Base-by-base conservation (phyloP, 2,888 invertebrate species). In the Smittia sp. region DNA sequence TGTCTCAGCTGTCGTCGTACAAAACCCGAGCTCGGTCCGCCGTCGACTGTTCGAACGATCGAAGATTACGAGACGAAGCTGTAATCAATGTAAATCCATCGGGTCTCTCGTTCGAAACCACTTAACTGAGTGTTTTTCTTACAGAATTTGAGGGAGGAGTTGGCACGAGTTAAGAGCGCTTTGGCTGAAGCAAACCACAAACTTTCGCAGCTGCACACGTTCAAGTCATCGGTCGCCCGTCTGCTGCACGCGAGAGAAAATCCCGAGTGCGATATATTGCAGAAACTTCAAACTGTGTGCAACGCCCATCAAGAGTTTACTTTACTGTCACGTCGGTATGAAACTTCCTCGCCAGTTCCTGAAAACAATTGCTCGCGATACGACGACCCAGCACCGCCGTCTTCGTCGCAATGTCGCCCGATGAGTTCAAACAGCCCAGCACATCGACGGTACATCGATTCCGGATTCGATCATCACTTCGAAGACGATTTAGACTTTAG, bases 231-330 rank as follows among this genome's bases (percentile, higher is more conserved):
- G 1, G 88, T 91, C 32, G 89, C 88, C 13, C 89, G 90, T 76
- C 84, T 90, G n/a, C 81, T 91, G 7, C 90, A 90, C n/a, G 85
- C 91, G 76, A 85, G 88, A 4, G 88, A 89, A 74, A 86, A 90
- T 22, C 88, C 91, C 0, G 91, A 92, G 83, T 89, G 90, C 78
- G 91, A 91, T 82, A 85, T 91, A 78, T 85, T 91, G 74, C 88
- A 90, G 39, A 87, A 92, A 0, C 84, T 94, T 25, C 93, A 93
- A 81, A 93, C 93, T 80, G 83, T 94, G 76, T 91, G 93, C 69
- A 90, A 92, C 76, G 93, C 93, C 0, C 93, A 94, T 81, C 90
- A 93, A 78, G 94, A 94, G 83, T 94, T 93, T 80, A 92, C 93
- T 0, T 82, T 92, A 77, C 88, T 94, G 2, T 93, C 93, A 1